phyloP scores from a whole-genome alignment of 1,140 invertebrate species.

The Pissodes strobi region DNA sequence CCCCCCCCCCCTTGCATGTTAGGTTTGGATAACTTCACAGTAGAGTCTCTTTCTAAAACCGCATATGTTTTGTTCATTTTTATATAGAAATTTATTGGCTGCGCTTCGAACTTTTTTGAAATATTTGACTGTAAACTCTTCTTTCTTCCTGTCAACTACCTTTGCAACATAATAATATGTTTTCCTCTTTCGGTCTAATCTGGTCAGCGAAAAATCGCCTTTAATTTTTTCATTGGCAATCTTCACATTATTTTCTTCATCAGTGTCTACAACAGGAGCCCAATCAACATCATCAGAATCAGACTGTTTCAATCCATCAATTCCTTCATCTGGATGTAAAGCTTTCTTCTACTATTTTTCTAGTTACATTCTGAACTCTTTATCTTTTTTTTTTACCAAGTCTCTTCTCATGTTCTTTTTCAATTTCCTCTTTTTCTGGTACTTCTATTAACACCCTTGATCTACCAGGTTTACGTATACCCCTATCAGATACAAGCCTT shows the following conservation, averaged over 20 bases:
- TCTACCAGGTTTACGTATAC: not conserved
- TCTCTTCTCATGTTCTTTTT: conserved; percentile 1
- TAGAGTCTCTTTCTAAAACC: too few relatives aligned
- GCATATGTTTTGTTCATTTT: too few relatives aligned
- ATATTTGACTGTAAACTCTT: too few relatives aligned
- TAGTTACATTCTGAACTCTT: not conserved
- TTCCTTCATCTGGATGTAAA: not conserved
- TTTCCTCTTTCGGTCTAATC: not conserved
- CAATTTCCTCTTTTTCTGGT: conserved; percentile 7
- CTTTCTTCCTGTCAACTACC: too few relatives aligned
- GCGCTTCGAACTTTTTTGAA: too few relatives aligned
- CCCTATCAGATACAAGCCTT: not conserved
- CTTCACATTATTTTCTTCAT: not conserved
- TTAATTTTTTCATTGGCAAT: not conserved
- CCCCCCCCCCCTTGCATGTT: too few relatives aligned
- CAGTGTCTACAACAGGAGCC: not conserved
- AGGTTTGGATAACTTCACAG: too few relatives aligned
- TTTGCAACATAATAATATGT: too few relatives aligned
- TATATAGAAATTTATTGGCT: too few relatives aligned
- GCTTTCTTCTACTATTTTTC: not conserved
- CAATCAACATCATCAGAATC: conserved; percentile 2
- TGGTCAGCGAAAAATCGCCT: not conserved
- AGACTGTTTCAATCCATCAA: not conserved
- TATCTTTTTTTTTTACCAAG: not conserved
- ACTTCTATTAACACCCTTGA: conserved; percentile 11